phyloP scores from a whole-genome alignment of 1,140 invertebrate species.

The Copidosoma floridanum region DNA sequence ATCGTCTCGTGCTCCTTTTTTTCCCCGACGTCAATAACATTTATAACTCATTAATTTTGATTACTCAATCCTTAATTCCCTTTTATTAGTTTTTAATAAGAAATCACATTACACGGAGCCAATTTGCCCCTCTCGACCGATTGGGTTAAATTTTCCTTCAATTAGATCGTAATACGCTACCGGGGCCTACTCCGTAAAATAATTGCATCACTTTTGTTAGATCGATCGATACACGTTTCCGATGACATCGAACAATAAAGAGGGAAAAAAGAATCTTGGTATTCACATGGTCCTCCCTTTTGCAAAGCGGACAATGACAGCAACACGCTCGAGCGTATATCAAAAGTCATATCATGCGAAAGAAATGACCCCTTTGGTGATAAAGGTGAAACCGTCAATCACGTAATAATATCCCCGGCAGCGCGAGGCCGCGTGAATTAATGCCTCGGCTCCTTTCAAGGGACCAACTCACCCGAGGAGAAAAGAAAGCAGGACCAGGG shows the following conservation, averaged over 20 bases:
- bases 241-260: too few species aligned
- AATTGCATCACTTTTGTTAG: too few species aligned
- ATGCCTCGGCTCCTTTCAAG: too few species aligned
- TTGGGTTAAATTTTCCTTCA: constrained; percentile 41
- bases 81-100: constrained; percentile 22
- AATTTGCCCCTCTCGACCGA: neutral
- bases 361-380: neutral
- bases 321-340: neutral
- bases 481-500: neutral
- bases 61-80: constrained; percentile 22
- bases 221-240: too few species aligned
- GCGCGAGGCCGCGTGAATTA: too few species aligned
- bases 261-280: too few species aligned
- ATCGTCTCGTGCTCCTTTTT: constrained; percentile 6
- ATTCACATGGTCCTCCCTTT: too few species aligned
- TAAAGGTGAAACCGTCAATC: neutral
- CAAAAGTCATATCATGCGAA: constrained; percentile 3
- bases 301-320: too few species aligned
- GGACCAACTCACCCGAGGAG: too few species aligned
- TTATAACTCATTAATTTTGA: constrained; percentile 27
- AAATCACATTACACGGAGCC: constrained; percentile 10
- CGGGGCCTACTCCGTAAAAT: too few species aligned
- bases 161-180: too few species aligned
- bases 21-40: constrained; percentile 3
- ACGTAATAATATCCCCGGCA: too few species aligned